Base-by-base conservation (phyloP, 2,888 invertebrate species). In the Tenthredo distinguenda region DNA sequence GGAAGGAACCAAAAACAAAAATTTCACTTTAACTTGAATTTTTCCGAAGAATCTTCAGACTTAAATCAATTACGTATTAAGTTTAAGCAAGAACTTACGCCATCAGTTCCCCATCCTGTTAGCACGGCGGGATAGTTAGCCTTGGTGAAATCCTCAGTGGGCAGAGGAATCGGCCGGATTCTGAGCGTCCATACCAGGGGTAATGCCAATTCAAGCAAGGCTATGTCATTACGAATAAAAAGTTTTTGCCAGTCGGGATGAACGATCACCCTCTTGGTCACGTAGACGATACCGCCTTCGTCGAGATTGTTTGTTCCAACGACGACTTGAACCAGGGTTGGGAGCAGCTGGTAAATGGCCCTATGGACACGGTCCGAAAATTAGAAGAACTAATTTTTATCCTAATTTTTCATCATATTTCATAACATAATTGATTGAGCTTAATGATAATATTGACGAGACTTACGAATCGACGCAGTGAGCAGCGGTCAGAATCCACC, bases 401-500 rank as follows among this genome's bases (percentile, higher is more conserved):
- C 26, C 26, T 26, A 34, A 40, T 18, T n/a, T 72, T 72, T 72
- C n/a, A 40, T 72, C n/a, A 40, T 40, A 40, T 9, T 31, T 31
- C 34, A 1, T 10, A 9, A 26, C 10, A 26, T 9, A 26, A 62
- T 9, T 62, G 0, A 55, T n/a, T 1, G 5, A 6, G n/a, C 18
- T 21, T 26, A 12, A 15, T 31, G 31, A 65, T 12, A 65, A 65
- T 21, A 31, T 34, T 7, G 34, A 68, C 21, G 18, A 43, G 26
- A 43, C 72, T 74, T 18, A 74, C 72, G 40, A 43, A 21, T 40
- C n/a, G 21, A 81, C 58, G 81, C 81, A 81, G 62, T 81, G 81
- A 40, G 81, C 81, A 7, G 88, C 88, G 4, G 88, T 90, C 18
- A 89, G 81, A n/a, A 89, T 86, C 88, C 88, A 89, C 43, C 86